Base-by-base conservation (phyloP, 2,888 invertebrate species). In the Pterostichus madidus region DNA sequence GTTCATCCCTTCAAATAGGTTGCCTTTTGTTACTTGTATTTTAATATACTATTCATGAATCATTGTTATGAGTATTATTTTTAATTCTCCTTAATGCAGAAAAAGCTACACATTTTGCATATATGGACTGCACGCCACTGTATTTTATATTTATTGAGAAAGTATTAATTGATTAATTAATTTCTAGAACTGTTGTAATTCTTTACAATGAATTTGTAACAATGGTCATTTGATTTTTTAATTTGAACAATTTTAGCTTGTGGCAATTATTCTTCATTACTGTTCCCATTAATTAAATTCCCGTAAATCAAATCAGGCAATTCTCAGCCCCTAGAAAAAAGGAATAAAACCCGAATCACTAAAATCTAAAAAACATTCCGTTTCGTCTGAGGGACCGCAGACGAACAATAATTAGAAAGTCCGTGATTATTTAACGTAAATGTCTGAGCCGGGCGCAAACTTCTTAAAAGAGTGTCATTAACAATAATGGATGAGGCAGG, bases 391-490 rank as follows among this genome's bases (percentile, higher is more conserved):
- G 8, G 32, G 64, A 35, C 64, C 32, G 32, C 64, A 64, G 64
- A 64, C 85, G 87, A 87, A 86, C 87, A 88, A 88, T 88, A 89
- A 89, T 89, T 89, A 89, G 88, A 87, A 87, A 88, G 88, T 88
- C 87, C 85, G 87, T 88, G 88, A 89, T 89, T 88, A 89, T 89
- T 89, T 88, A 87, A 88, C 87, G 88, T 88, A 88, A 89, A 89
- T 89, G 88, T 88, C 87, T 86, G 85, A 86, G 86, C 87, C 52
- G 68, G 71, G 49, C 59, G 61, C 35, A 87, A 88, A 87, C 85
- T 87, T 88, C 88, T 88, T 88, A 87, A 79, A 83, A 87, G 88
- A 87, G 87, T 88, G 89, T 89, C 89, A 89, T 89, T 89, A 89
- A 88, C 88, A 88, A 89, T 89, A 89, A 89, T 89, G 87, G 88